These are phyloP conservation scores for zebrafish (Danio rerio) DNA, from an alignment of 2,113 vertebrate genomes.

Conservation along the genomic window GRCz12tu NC_133178.1:3659501-3660000, in stretches of 20 bases:
- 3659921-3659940: not conserved
- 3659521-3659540: too few species aligned
- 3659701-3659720: slow-evolving; percentile 40
- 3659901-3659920: slow-evolving; percentile 41
- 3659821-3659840: too few species aligned
- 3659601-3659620: not conserved
- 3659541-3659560: too few species aligned
- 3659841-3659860: slow-evolving; percentile 4
- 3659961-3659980: slow-evolving; percentile 15
- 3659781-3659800: not conserved
- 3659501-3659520: too few species aligned
- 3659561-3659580: too few species aligned
- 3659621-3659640: slow-evolving; percentile 2
- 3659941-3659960: slow-evolving; percentile 4
- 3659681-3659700: slow-evolving; percentile 15
- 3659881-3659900: slow-evolving; percentile 22
- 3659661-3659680: slow-evolving; percentile 31
- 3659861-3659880: not conserved
- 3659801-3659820: too few species aligned
- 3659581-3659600: too few species aligned
- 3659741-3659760: not conserved
- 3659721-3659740: slow-evolving; percentile 21
- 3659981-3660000: slow-evolving; percentile 5
- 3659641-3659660: slow-evolving; percentile 39
- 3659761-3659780: not conserved